phyloP scores from a whole-genome alignment of 2,888 invertebrate species.

The Hyppa rectilinea region DNA sequence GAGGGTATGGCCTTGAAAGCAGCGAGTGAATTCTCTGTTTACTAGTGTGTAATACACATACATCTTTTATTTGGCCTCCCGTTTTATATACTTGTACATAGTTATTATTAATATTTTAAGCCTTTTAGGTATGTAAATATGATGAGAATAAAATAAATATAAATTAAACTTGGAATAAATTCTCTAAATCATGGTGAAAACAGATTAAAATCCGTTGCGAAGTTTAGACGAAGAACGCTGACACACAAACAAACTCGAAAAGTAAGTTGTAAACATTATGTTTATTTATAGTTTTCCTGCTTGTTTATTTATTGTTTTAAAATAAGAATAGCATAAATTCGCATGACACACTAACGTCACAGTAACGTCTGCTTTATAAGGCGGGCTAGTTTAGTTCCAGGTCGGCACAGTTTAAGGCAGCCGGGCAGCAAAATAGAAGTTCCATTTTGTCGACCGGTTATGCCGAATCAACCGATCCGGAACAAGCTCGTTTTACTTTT shows the following conservation, averaged over 20 bases:
- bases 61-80: too few species aligned
- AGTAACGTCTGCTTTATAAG: too few species aligned
- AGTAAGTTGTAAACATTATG: neutral
- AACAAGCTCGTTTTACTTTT: neutral
- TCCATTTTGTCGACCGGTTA: neutral
- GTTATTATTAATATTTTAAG: too few species aligned
- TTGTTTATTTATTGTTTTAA: neutral
- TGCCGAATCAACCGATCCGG: neutral
- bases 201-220: neutral
- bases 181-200: neutral
- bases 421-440: neutral
- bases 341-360: too few species aligned
- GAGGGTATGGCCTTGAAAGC: slow-evolving; percentile 69
- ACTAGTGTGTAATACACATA: too few species aligned
- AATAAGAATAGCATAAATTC: neutral
- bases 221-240: neutral
- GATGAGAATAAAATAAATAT: too few species aligned
- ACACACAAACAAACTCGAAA: neutral
- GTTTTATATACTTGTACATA: too few species aligned
- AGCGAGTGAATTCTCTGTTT: slow-evolving; percentile 51
- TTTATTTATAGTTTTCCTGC: neutral
- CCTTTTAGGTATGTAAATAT: too few species aligned
- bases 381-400: too few species aligned
- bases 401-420: neutral
- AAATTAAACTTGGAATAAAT: neutral